Percentiles rank a stretch among this genome's conserved stretches.
Evolutionary conservation across 1,140 invertebrate genomes (phyloP).

Genomic region (Temnothorax longispinosus): DNA sequence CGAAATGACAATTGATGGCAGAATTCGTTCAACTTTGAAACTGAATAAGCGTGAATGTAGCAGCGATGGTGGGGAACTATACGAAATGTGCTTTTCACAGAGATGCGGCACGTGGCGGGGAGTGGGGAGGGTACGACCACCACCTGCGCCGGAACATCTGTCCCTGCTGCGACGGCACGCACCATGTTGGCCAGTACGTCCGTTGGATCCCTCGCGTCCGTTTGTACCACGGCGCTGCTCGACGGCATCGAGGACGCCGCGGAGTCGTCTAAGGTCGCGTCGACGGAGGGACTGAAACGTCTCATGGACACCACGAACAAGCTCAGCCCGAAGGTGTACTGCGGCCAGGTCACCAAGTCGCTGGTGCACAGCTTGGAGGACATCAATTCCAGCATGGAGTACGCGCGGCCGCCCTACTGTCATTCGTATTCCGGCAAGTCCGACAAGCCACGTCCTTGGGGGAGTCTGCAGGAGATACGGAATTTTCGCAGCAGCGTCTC

Average conservation of each 20-base stretch:
- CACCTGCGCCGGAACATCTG: conserved; percentile 80
- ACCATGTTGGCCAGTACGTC: conserved; percentile 73
- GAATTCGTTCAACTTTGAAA: conserved; percentile 11
- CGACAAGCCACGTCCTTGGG: conserved; percentile 84
- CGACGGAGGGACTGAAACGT: conserved; percentile 36
- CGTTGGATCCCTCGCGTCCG: conserved; percentile 76
- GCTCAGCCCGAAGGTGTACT: conserved; percentile 88
- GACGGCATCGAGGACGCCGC: conserved; percentile 68
- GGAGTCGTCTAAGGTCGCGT: conserved; percentile 54
- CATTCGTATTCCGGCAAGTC: conserved; percentile 79
- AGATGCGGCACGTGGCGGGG: conserved; percentile 63
- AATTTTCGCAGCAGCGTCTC: conserved; percentile 78
- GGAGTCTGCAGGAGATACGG: conserved; percentile 87
- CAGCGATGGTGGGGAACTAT: conserved; percentile 22
- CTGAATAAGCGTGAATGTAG: not conserved
- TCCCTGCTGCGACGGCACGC: conserved; percentile 54
- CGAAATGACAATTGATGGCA: not conserved
- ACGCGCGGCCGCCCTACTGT: conserved; percentile 75
- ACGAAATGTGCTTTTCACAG: conserved; percentile 60
- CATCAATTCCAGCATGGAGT: conserved; percentile 82
- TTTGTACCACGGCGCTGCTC: conserved; percentile 73
- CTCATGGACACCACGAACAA: conserved; percentile 80
- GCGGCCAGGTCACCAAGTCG: conserved; percentile 79
- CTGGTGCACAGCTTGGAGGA: conserved; percentile 87
- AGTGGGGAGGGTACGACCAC: conserved; percentile 71